These are phyloP conservation scores for Halichondria panicea DNA, from an alignment of 37 sponge, comb jelly and placozoan genomes.

Conservation along the genomic window DNA sequence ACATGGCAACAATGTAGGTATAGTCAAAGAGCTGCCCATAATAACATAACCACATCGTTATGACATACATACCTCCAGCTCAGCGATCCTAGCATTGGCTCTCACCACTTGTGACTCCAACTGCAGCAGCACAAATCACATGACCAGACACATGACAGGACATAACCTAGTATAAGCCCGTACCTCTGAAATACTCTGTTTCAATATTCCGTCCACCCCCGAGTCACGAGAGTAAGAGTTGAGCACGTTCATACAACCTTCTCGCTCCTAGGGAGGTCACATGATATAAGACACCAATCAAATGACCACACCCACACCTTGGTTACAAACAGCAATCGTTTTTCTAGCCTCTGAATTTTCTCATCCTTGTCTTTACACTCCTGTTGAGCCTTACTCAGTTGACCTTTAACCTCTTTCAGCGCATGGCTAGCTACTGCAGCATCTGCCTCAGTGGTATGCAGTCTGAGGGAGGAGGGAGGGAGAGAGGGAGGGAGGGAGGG, in stretches of 20 bases:
- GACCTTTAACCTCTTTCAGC: neutral
- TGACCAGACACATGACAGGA: neutral
- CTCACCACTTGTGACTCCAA: constrained; percentile 40
- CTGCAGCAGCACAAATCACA: neutral
- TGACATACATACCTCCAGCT: constrained; percentile 36
- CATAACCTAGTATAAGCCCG: neutral
- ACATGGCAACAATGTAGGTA: no score
- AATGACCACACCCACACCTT: constrained; percentile 28
- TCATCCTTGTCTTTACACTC: constrained; percentile 32
- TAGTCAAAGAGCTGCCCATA: no score
- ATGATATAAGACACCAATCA: neutral
- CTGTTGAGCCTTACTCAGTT: neutral
- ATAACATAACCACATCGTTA: no score
- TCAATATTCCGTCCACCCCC: constrained; percentile 59
- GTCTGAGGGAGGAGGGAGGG: neutral
- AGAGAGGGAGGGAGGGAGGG: no score
- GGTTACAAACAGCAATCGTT: constrained; percentile 61
- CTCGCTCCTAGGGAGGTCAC: constrained; percentile 48
- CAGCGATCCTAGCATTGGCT: constrained; percentile 32
- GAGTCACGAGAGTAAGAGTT: constrained; percentile 66
- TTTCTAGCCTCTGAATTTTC: constrained; percentile 66
- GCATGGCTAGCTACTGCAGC: neutral
- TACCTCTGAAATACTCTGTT: constrained; percentile 59
- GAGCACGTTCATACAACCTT: constrained; percentile 78
- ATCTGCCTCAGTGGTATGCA: neutral